Conservation (phyloP, 2,113 vertebrate species). For the Boulengeromyrus knoepffleri region DNA sequence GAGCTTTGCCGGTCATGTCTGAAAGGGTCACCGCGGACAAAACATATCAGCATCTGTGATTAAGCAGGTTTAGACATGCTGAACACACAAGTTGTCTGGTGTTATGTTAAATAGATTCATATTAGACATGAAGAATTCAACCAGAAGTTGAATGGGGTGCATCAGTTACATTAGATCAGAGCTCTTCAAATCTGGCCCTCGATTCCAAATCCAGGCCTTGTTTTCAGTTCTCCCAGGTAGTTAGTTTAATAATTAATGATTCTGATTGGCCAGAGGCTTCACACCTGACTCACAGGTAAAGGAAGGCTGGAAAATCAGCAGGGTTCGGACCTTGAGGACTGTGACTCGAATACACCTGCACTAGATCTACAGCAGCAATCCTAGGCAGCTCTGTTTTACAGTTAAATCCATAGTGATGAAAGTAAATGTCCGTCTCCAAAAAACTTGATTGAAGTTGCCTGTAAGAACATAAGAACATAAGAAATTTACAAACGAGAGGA, state of each 20-base stretch:
- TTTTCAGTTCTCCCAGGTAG: too few species aligned
- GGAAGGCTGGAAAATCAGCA: too few species aligned
- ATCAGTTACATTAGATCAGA: not conserved
- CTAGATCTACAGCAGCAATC: not conserved
- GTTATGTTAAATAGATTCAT: not conserved
- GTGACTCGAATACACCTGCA: not conserved
- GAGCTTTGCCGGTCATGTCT: not conserved
- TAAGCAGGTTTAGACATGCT: not conserved
- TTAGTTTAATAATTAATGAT: too few species aligned
- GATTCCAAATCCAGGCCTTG: too few species aligned
- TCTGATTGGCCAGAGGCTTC: too few species aligned
- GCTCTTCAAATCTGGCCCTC: too few species aligned
- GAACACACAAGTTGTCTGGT: not conserved
- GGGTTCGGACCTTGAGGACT: too few species aligned
- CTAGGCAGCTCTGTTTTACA: not conserved
- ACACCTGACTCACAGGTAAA: too few species aligned
- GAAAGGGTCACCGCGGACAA: not conserved
- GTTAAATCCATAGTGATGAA: not conserved
- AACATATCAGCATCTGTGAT: not conserved
- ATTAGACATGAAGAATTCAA: not conserved
- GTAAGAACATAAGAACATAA: too few species aligned
- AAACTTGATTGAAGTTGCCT: not conserved
- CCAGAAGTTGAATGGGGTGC: not conserved
- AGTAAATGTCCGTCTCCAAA: not conserved
- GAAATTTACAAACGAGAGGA: too few species aligned